Base-by-base conservation (phyloP, 1,140 invertebrate species). In the Drosophila guanche region DNA sequence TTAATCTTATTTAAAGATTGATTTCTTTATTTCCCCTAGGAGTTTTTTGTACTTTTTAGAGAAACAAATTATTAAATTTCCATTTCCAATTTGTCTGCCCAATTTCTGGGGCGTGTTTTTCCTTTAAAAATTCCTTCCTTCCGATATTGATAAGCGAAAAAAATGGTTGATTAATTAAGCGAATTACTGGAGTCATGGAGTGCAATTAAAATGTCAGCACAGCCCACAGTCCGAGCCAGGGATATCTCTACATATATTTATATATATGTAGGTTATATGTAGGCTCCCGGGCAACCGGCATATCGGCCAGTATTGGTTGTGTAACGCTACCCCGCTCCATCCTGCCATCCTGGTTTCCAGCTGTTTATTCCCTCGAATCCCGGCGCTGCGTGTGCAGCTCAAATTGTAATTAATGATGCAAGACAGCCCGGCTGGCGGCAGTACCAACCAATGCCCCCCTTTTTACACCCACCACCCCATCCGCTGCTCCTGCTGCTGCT, bases 341-440 rank as follows among this genome's bases (percentile, higher is more conserved):
- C 25, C 33, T 40, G 46, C 20, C 12, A 48, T 25, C 47, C 46
- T 23, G 10, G 40, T 2, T 16, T 20, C 37, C 62, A 6, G 23
- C 16, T 43, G 48, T 20, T 25, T 53, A 33, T 51, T 59, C 48
- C 63, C 7, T 4, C 27, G 60, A 54, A 65, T 56, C 43, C 47
- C 43, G 46, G 22, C 66, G 50, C 61, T 65, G 68, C 78, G 65
- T 77, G 57, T 59, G 69, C 63, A 74, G 73, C 79, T 83, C 84
- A 88, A 88, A 88, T 89, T 88, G 83, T 88, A 88, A 88, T 88
- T 88, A 88, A 88, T 88, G 83, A 88, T 88, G 83, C 83, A 88
- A 76, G 79, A 83, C 84, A 88, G 78, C 65, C 68, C 68, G 69
- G 60, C 51, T 50, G 45, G 42, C 40, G 20, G 54, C 27, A 7